Conservation (phyloP, 2,113 vertebrate genomes). For the Pterophyllum scalare region DNA sequence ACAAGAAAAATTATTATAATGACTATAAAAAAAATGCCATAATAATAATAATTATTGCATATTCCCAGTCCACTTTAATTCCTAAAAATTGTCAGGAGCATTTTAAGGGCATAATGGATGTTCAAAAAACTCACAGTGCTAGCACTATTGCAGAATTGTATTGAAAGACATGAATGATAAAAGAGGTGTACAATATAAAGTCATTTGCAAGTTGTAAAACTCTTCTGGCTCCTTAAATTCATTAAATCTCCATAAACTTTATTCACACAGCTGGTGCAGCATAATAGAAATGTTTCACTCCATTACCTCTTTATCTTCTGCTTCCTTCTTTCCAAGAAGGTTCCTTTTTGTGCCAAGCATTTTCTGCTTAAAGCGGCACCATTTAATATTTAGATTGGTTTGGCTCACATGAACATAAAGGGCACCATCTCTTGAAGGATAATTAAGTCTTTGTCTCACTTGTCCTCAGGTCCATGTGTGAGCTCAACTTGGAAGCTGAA, state of each 20-base stretch:
- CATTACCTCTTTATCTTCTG: slow-evolving; percentile 2
- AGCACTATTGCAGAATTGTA: neutral
- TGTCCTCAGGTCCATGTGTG: slow-evolving; percentile 87
- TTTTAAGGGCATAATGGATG: neutral
- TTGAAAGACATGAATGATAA: neutral
- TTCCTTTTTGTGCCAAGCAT: neutral
- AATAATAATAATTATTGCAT: neutral
- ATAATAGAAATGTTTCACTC: slow-evolving; percentile 21
- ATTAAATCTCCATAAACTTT: neutral
- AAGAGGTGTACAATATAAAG: neutral
- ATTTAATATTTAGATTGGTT: neutral
- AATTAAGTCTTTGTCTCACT: neutral
- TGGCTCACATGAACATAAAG: neutral
- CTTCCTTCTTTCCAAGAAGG: neutral
- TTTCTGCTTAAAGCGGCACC: neutral
- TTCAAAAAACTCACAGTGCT: neutral
- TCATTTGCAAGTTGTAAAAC: neutral
- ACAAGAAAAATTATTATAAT: neutral
- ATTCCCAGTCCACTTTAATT: neutral
- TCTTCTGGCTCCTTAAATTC: neutral
- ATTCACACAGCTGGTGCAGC: neutral
- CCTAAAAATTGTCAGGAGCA: neutral
- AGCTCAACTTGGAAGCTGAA: slow-evolving; percentile 92
- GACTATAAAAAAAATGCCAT: neutral
- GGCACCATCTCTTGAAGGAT: neutral